Percentiles rank a stretch among this genome's conserved stretches.
Conservation (phyloP, 2,113 vertebrate genomes). For the Ophiodon elongatus region DNA sequence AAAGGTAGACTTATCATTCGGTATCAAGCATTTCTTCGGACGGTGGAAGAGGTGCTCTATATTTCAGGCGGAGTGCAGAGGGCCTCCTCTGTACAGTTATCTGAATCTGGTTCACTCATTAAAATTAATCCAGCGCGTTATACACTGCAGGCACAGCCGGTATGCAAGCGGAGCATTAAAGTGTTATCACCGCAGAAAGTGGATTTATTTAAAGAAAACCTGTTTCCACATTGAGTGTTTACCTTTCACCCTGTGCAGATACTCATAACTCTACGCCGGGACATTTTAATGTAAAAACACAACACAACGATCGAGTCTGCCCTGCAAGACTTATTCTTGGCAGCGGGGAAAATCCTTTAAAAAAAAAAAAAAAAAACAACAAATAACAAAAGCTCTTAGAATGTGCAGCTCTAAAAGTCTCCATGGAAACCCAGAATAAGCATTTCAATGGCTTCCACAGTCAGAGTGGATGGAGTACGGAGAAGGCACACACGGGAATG, state of each 20-base stretch:
- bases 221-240: not conserved
- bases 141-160: not conserved
- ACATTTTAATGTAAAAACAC: not conserved
- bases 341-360: constrained; percentile 22
- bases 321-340: constrained; percentile 25
- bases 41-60: too few relatives aligned
- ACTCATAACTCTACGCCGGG: not conserved
- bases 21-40: not conserved
- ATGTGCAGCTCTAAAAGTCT: not conserved
- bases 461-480: not conserved
- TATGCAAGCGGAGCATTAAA: not conserved
- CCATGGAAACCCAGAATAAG: constrained; percentile 27
- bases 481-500: not conserved
- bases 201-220: not conserved
- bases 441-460: not conserved
- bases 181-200: not conserved
- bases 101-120: not conserved
- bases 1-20: not conserved
- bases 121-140: not conserved
- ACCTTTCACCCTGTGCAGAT: constrained; percentile 5
- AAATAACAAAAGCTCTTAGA: constrained; percentile 12
- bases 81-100: not conserved
- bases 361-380: constrained; percentile 4
- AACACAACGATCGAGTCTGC: constrained; percentile 11
- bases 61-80: not conserved